These are phyloP conservation scores for Kradibia gibbosae DNA, from an alignment of 1,140 invertebrate genomes.

Conservation along the genomic window DNA sequence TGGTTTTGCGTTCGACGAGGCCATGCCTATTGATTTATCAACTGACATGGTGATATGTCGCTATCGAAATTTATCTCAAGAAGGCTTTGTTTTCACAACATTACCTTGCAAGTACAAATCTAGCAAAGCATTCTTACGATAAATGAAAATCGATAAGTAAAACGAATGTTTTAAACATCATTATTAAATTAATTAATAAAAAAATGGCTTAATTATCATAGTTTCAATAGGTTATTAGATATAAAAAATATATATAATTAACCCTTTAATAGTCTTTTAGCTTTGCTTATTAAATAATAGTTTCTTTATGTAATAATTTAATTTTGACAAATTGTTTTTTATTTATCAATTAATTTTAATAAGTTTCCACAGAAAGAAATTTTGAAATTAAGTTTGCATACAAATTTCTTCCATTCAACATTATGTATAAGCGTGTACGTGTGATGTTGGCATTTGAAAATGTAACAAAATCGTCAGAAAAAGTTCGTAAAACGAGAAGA, in stretches of 20 bases:
- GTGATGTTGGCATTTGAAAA: conserved; percentile 11
- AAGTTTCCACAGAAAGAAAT: neutral
- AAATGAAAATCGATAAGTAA: no score
- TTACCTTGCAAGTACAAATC: neutral
- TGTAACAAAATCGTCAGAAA: neutral
- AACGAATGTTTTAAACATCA: no score
- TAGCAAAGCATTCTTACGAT: neutral
- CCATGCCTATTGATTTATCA: neutral
- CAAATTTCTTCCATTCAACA: neutral
- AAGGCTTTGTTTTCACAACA: neutral
- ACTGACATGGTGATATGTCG: neutral
- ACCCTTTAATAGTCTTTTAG: neutral
- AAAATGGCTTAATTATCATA: no score
- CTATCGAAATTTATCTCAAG: neutral
- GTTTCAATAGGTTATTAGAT: no score
- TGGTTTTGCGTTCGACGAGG: neutral
- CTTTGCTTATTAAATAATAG: no score
- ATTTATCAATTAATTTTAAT: no score
- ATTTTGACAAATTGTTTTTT: no score
- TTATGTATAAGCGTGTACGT: neutral
- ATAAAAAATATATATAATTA: no score
- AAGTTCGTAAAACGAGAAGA: neutral
- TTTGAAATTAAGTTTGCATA: neutral
- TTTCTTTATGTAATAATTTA: no score
- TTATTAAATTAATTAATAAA: no score